Conservation (phyloP, 2,888 invertebrate genomes). For the Eupithecia exiguata region DNA sequence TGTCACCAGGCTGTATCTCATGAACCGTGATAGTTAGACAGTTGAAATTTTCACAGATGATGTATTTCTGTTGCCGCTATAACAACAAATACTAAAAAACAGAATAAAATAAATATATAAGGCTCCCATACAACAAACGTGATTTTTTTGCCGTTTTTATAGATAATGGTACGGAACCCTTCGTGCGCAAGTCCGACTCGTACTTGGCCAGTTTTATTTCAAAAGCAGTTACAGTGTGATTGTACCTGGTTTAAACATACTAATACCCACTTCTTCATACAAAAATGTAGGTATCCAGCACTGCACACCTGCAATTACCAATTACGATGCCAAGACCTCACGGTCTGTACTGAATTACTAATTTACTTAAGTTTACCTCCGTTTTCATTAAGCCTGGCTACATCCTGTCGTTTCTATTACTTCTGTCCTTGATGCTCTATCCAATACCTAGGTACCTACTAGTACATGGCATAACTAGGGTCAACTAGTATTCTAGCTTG, state of each 20-base stretch:
- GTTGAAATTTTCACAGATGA: too few relatives aligned
- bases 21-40: too few relatives aligned
- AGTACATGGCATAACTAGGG: background rate
- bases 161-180: too few relatives aligned
- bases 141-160: too few relatives aligned
- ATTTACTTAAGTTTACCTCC: conserved; percentile 37
- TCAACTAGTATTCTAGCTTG: background rate
- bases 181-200: too few relatives aligned
- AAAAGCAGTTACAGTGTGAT: background rate
- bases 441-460: background rate
- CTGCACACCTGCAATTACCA: conserved; percentile 39
- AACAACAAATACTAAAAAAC: too few relatives aligned
- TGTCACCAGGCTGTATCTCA: too few relatives aligned
- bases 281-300: conserved; percentile 31
- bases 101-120: too few relatives aligned
- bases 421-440: conserved; percentile 9
- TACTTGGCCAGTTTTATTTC: too few relatives aligned
- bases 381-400: conserved; percentile 32
- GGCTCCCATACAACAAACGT: too few relatives aligned
- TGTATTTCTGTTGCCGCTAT: too few relatives aligned
- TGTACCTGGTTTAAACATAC: background rate
- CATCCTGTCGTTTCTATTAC: conserved; percentile 33
- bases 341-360: conserved; percentile 38
- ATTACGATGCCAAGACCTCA: conserved; percentile 39
- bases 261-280: background rate